A percentile compares a stretch with the other conserved stretches of the same genome.
These are phyloP conservation scores for Euura lappo DNA, from an alignment of 1,140 invertebrate species.

Conservation along the genomic window DNA sequence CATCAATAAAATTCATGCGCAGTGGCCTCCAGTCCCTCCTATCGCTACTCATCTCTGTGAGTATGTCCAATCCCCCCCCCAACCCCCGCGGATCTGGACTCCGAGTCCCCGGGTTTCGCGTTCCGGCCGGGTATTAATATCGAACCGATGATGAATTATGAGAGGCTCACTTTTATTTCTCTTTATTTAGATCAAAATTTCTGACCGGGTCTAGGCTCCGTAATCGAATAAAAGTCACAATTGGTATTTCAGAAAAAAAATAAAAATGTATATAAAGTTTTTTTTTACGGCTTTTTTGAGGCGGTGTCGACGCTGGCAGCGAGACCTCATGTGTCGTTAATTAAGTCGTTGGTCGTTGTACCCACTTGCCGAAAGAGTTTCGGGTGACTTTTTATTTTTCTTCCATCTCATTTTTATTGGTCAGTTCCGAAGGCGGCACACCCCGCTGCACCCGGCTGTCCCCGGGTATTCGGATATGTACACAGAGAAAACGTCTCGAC, in stretches of 20 bases:
- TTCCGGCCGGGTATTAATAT: conserved; percentile 46
- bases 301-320: not conserved
- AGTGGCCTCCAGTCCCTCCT: conserved; percentile 23
- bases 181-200: too few relatives aligned
- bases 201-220: too few relatives aligned
- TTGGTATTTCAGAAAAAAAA: not conserved
- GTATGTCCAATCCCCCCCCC: conserved; percentile 28
- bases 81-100: conserved; percentile 17
- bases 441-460: not conserved
- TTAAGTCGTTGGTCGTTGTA: conserved; percentile 17
- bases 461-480: conserved; percentile 9
- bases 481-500: conserved; percentile 12
- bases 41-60: conserved; percentile 41
- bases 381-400: not conserved
- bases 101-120: conserved; percentile 37
- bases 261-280: too few relatives aligned
- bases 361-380: not conserved
- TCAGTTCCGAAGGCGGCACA: not conserved
- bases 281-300: not conserved
- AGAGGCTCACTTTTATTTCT: conserved; percentile 30
- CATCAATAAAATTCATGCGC: conserved; percentile 41
- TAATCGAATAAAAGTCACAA: not conserved
- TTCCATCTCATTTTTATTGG: conserved; percentile 7
- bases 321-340: conserved; percentile 15
- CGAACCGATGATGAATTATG: conserved; percentile 43